Evolutionary conservation across 2,888 invertebrate genomes (phyloP).

Genomic region (Petrophora chlorosata): DNA sequence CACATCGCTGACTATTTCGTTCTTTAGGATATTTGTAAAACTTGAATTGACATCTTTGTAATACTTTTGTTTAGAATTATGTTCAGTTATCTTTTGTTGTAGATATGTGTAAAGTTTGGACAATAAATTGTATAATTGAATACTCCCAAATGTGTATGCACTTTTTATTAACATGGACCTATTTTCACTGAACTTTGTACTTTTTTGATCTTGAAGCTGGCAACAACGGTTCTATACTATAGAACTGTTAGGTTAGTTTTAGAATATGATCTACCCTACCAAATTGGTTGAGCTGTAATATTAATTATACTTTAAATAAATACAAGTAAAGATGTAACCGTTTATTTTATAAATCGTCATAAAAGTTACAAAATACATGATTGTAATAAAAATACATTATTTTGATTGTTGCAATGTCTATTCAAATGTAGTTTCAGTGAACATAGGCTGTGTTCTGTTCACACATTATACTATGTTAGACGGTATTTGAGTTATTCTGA

Average conservation of each 20-base stretch:
- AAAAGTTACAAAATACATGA: no score
- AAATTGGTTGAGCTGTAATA: no score
- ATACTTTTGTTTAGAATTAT: slow-evolving; percentile 43
- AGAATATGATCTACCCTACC: no score
- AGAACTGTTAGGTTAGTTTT: no score
- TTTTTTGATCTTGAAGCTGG: no score
- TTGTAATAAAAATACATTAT: no score
- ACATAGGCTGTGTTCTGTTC: slow-evolving; percentile 31
- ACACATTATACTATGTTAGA: slow-evolving; percentile 26
- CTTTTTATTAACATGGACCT: slow-evolving; percentile 29
- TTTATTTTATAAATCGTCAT: no score
- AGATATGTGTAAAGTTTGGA: slow-evolving; percentile 78
- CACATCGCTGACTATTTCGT: slow-evolving; percentile 20
- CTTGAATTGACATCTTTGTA: slow-evolving; percentile 37
- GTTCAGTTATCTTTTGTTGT: slow-evolving; percentile 57
- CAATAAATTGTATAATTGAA: slow-evolving; percentile 72
- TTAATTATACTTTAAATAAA: no score
- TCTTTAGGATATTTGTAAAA: slow-evolving; percentile 36
- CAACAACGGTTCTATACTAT: no score
- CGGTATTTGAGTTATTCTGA: slow-evolving; percentile 18
- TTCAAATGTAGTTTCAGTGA: slow-evolving; percentile 27
- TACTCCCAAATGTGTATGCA: slow-evolving; percentile 45
- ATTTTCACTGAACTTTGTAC: slow-evolving; percentile 29
- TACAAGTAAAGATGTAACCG: no score
- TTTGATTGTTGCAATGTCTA: no score